A percentile compares a stretch with the other conserved stretches of the same genome.
Conservation (phyloP, 2,888 invertebrate species). For the Lasioglossum morio region DNA sequence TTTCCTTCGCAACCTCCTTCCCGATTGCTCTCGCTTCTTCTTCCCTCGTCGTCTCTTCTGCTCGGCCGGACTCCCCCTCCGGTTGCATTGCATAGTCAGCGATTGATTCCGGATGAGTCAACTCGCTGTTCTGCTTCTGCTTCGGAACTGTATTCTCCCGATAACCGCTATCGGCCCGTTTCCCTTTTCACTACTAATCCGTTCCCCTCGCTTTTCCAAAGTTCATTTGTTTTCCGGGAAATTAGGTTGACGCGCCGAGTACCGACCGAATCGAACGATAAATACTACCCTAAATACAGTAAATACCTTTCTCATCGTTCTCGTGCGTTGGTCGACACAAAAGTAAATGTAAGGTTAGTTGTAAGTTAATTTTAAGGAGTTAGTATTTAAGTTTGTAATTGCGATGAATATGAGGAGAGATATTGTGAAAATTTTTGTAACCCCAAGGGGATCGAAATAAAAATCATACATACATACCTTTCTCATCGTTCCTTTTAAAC, state of each 20-base stretch:
- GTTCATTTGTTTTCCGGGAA: slow-evolving; percentile 2
- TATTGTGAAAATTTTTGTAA: too few species aligned
- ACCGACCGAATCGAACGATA: background rate
- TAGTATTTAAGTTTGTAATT: too few species aligned
- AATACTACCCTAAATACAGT: background rate
- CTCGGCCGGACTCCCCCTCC: background rate
- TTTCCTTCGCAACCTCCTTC: slow-evolving; percentile 23
- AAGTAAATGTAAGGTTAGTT: too few species aligned
- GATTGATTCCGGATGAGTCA: slow-evolving; percentile 5
- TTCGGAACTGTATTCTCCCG: background rate
- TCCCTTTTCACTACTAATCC: background rate
- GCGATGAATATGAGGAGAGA: too few species aligned
- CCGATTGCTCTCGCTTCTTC: slow-evolving; percentile 22
- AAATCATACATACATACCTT: too few species aligned
- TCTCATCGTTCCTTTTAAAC: too few species aligned
- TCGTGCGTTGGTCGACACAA: too few species aligned
- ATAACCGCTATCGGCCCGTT: slow-evolving; percentile 2
- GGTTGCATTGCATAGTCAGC: background rate
- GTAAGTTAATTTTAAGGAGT: too few species aligned
- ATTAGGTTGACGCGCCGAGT: background rate
- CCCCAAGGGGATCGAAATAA: too few species aligned
- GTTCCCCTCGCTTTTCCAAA: background rate
- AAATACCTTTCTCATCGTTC: too few species aligned
- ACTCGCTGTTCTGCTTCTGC: slow-evolving; percentile 1
- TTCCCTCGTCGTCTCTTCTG: too few species aligned